phyloP scores from a whole-genome alignment of 2,113 vertebrate genomes.

The Pagrus major region DNA sequence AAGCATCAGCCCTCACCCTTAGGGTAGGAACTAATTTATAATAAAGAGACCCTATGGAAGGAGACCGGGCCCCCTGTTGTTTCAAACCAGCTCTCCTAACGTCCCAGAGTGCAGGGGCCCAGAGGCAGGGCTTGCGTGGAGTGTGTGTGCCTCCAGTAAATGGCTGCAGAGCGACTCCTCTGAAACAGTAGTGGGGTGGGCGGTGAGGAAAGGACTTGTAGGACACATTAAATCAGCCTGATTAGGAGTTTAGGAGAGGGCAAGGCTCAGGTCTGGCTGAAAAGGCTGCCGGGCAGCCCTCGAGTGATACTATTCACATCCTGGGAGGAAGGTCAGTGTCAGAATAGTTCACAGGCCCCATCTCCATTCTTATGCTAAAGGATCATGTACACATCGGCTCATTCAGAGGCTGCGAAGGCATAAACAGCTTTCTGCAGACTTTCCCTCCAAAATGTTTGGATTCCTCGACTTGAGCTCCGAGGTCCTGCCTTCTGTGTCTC shows the following conservation, averaged over 20 bases:
- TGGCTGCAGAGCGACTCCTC: constrained; percentile 49
- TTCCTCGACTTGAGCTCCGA: constrained; percentile 14
- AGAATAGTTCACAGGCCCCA: constrained; percentile 80
- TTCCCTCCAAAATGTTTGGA: constrained; percentile 79
- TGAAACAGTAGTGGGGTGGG: constrained; percentile 42
- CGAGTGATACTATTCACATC: constrained; percentile 78
- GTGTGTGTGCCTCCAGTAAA: constrained; percentile 50
- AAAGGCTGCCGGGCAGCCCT: constrained; percentile 67
- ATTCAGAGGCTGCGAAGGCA: constrained; percentile 58
- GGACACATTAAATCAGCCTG: constrained; percentile 81
- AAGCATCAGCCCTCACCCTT: constrained; percentile 36
- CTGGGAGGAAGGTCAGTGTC: constrained; percentile 76
- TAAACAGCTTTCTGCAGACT: constrained; percentile 58
- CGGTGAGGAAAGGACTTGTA: constrained; percentile 63
- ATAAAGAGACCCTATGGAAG: constrained; percentile 58
- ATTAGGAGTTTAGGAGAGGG: constrained; percentile 78
- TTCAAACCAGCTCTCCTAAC: constrained; percentile 66
- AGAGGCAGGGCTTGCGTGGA: constrained; percentile 47
- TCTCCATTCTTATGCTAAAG: constrained; percentile 81
- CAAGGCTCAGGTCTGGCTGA: constrained; percentile 69
- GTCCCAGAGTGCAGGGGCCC: constrained; percentile 62
- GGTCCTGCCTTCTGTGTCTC: neutral
- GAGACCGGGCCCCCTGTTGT: constrained; percentile 66
- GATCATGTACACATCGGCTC: constrained; percentile 63
- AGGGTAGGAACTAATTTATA: constrained; percentile 72